A percentile compares a stretch with the other conserved stretches of the same genome.
Conservation (phyloP, 2,888 invertebrate genomes). For the Leptinotarsa juncta region DNA sequence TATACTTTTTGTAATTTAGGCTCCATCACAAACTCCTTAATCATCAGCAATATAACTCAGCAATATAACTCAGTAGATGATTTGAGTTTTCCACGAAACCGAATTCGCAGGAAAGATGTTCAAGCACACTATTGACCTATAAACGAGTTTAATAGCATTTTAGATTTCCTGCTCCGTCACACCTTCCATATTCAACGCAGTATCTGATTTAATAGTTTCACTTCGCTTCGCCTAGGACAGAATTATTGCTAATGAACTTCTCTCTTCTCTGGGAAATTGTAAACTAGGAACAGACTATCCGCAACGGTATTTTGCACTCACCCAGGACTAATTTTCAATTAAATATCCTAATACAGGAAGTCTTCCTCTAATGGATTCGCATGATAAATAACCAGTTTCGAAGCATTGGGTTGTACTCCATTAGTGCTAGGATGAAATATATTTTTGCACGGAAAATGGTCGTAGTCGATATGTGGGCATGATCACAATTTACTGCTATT, state of each 20-base stretch:
- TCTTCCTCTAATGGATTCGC: conserved; percentile 3
- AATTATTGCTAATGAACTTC: conserved; percentile 27
- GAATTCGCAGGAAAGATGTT: too few species aligned
- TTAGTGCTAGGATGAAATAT: neutral
- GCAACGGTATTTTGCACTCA: conserved; percentile 12
- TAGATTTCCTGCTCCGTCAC: neutral
- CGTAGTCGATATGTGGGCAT: neutral
- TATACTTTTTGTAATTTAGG: too few species aligned
- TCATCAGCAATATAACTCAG: too few species aligned
- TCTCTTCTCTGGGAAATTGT: conserved; percentile 5
- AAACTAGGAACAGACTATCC: conserved; percentile 7
- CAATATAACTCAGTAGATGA: too few species aligned
- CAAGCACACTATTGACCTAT: neutral
- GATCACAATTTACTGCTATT: too few species aligned
- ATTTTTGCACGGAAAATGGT: neutral
- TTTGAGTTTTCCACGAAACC: too few species aligned
- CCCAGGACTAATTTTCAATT: conserved; percentile 28
- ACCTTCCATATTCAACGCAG: neutral
- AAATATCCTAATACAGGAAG: conserved; percentile 25
- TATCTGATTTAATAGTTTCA: conserved; percentile 2
- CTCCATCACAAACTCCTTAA: too few species aligned
- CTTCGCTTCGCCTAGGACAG: neutral
- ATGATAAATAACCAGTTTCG: conserved; percentile 17
- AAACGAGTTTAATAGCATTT: neutral
- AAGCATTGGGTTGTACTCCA: conserved; percentile 5